Evolutionary conservation across 2,113 vertebrate genomes (phyloP), one percentile per base, ranked within the genome.

Genomic region (Microcebus ravelobensis): DNA sequence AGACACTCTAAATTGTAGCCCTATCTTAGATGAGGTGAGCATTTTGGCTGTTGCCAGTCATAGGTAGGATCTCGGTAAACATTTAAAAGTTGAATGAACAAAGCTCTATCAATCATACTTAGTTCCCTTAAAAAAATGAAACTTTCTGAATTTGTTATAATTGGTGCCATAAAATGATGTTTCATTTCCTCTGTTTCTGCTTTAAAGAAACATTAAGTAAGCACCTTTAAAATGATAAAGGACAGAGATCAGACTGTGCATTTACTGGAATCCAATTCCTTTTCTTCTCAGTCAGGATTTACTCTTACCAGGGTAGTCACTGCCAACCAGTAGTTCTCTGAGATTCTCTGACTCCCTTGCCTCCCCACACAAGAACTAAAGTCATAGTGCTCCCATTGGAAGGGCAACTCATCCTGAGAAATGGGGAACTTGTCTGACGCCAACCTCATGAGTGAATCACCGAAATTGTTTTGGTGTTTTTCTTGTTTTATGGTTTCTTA

Each of bases 171-270:
- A 63, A 94, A 91, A 36, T n/a, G n/a, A 73, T 68, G 31, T 8
- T 87, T 65, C n/a, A 14, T 84, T 67, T 61, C 21, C 79, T 86
- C 20, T 83, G 8, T 48, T 63, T 95, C 85, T 74, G 39, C 31
- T 65, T 42, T 61, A 65, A 57, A 90, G 34, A 23, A 77, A 65
- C 15, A 59, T 77, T 45, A 71, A 42, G 3, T 34, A 87, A 90
- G 4, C 59, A 70, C 5, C 23, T 71, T 34, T 59, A 52, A 36
- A 81, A 88, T n/a, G 57, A 74, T 18, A 63, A 42, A 79, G 8
- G 6, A 52, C 23, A 89, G 34, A 55, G 23, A 45, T 31, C 3
- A 5, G 7, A 20, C 5, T 27, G 34, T 21, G 8, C 1, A 61
- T 73, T 31, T 17, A 48, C 4, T 23, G 29, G 73, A 61, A 80